phyloP scores from a whole-genome alignment of 2,113 vertebrate species.

The Anas platyrhynchos region DNA sequence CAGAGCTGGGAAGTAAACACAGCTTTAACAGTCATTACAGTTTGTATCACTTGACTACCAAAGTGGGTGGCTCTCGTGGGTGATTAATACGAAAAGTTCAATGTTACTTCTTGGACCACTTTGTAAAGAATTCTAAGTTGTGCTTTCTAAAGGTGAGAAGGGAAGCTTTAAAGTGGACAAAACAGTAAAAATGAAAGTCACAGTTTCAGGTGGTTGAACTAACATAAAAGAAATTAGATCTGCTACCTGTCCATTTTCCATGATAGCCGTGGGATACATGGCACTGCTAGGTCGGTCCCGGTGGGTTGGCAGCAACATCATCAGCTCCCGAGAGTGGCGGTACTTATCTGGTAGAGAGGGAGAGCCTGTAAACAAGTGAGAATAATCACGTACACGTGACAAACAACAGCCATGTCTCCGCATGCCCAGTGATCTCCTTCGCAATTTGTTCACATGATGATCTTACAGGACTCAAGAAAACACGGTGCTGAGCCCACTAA shows the following conservation, averaged over 20 bases:
- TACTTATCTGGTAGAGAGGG: conserved; percentile 96
- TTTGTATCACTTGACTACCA: not conserved
- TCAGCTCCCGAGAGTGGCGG: conserved; percentile 91
- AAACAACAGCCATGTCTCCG: conserved; percentile 69
- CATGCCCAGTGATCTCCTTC: conserved; percentile 36
- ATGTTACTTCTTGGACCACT: not conserved
- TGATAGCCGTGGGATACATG: conserved; percentile 88
- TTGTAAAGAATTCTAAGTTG: not conserved
- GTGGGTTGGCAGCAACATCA: conserved; percentile 90
- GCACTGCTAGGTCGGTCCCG: conserved; percentile 91
- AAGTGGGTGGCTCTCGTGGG: not conserved
- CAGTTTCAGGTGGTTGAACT: not conserved
- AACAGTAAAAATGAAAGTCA: not conserved
- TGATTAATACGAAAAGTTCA: not conserved
- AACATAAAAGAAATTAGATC: not conserved
- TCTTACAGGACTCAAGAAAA: conserved; percentile 45
- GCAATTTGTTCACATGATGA: not conserved
- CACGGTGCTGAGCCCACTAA: conserved; percentile 27
- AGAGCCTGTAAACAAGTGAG: conserved; percentile 90
- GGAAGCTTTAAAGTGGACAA: not conserved
- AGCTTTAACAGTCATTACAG: not conserved
- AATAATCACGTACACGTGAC: conserved; percentile 82
- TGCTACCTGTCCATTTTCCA: conserved; percentile 92
- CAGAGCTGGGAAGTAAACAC: not conserved
- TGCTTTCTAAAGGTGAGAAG: not conserved